A percentile compares a stretch with the other conserved stretches of the same genome.
Evolutionary conservation across 2,113 vertebrate species (phyloP).

Genomic region (Tichodroma muraria): DNA sequence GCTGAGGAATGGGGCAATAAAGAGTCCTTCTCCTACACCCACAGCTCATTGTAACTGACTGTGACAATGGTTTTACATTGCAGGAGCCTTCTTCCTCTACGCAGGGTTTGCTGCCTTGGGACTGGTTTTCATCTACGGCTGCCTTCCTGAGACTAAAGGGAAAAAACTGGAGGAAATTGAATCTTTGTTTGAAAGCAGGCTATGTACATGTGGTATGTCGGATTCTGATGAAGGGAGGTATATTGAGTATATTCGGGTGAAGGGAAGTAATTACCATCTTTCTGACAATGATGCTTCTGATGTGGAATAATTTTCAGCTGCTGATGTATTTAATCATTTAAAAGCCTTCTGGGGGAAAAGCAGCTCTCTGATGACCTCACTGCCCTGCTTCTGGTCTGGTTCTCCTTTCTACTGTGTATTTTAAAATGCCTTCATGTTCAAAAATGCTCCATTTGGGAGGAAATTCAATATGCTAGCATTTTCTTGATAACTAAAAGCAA

Average conservation of each 20-base stretch:
- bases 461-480: constrained; percentile 37
- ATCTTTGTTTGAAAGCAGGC: constrained; percentile 87
- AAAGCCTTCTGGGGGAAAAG: constrained; percentile 65
- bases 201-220: constrained; percentile 89
- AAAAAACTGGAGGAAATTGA: constrained; percentile 96
- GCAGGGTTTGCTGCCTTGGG: constrained; percentile 85
- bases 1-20: not conserved
- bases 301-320: constrained; percentile 80
- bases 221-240: constrained; percentile 94
- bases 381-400: constrained; percentile 75
- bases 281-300: constrained; percentile 98
- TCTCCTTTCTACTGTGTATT: constrained; percentile 64
- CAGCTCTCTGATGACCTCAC: constrained; percentile 66
- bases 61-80: not conserved
- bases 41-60: not conserved
- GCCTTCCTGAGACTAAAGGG: constrained; percentile 95
- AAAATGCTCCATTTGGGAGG: constrained; percentile 43
- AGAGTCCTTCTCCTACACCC: not conserved
- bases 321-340: constrained; percentile 64
- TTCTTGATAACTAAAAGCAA: constrained; percentile 50
- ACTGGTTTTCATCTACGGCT: constrained; percentile 89
- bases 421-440: constrained; percentile 55
- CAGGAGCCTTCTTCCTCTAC: constrained; percentile 97
- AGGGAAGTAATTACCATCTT: constrained; percentile 98
- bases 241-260: constrained; percentile 97